Percentiles rank a stretch among this genome's conserved stretches.
These are phyloP conservation scores for Peromyscus californicus DNA, from an alignment of 2,113 vertebrate genomes.

Conservation along the genomic window DNA sequence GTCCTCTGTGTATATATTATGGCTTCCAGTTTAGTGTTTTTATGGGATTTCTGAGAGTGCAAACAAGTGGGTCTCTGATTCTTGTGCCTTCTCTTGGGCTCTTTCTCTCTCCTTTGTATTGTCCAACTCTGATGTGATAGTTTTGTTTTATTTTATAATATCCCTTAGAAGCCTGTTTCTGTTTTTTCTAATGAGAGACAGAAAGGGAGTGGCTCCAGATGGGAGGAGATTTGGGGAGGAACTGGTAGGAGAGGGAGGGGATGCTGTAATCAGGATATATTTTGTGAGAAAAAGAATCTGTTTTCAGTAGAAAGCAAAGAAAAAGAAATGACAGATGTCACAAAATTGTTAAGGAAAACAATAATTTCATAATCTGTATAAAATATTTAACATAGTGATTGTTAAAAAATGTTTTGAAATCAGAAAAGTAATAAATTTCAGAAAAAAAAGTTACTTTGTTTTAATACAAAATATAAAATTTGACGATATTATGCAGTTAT, in stretches of 20 bases:
- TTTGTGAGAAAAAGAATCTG: neutral
- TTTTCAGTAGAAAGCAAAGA: neutral
- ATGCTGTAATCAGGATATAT: neutral
- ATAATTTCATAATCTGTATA: neutral
- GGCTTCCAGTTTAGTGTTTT: neutral
- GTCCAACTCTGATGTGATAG: neutral
- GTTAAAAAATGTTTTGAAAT: slow-evolving; percentile 3
- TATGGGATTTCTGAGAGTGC: neutral
- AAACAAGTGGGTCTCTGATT: neutral
- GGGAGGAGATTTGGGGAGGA: neutral
- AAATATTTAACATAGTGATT: neutral
- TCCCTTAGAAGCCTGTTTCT: neutral
- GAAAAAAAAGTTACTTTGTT: slow-evolving; percentile 38
- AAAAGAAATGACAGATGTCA: neutral
- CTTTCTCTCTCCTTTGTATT: neutral
- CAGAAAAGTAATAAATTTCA: slow-evolving; percentile 60
- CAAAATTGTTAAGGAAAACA: slow-evolving; percentile 1
- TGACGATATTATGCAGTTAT: neutral
- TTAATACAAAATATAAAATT: neutral
- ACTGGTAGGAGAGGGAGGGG: neutral
- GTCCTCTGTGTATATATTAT: neutral
- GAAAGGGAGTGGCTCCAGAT: neutral
- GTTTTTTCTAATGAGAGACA: neutral
- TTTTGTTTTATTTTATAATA: neutral
- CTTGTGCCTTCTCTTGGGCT: neutral